These are phyloP conservation scores for Hecatera dysodea DNA, from an alignment of 2,888 invertebrate species.

Conservation along the genomic window DNA sequence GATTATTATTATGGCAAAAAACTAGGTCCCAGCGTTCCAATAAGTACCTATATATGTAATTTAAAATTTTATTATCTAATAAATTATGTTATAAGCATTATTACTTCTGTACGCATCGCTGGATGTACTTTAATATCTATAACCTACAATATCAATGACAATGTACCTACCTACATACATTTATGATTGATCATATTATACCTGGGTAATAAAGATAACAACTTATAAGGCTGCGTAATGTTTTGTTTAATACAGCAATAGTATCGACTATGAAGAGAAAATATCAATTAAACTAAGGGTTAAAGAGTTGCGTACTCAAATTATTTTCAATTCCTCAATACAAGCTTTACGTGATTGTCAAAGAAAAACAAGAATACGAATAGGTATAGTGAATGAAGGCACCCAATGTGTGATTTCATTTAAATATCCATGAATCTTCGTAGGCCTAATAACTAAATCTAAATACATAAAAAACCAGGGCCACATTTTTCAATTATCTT, in stretches of 20 bases:
- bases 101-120: constrained; percentile 16
- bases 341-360: not conserved
- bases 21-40: constrained; percentile 4
- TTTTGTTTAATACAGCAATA: not conserved
- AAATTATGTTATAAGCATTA: constrained; percentile 18
- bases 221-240: not conserved
- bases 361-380: not conserved
- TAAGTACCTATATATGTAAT: not conserved
- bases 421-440: not conserved
- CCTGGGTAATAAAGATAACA: not conserved
- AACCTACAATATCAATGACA: constrained; percentile 25
- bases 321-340: not conserved
- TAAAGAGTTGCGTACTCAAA: not conserved
- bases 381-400: no score
- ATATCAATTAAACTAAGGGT: not conserved
- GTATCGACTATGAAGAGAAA: not conserved
- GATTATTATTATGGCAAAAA: constrained; percentile 29
- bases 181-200: constrained; percentile 6
- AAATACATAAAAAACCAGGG: not conserved
- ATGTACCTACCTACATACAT: not conserved
- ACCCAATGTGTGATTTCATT: no score
- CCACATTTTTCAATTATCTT: not conserved
- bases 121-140: constrained; percentile 18
- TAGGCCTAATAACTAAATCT: not conserved
- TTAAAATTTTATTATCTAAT: constrained; percentile 30